Evolutionary conservation across 2,888 invertebrate genomes (phyloP).

Genomic region (Hydrotaea diabolus): DNA sequence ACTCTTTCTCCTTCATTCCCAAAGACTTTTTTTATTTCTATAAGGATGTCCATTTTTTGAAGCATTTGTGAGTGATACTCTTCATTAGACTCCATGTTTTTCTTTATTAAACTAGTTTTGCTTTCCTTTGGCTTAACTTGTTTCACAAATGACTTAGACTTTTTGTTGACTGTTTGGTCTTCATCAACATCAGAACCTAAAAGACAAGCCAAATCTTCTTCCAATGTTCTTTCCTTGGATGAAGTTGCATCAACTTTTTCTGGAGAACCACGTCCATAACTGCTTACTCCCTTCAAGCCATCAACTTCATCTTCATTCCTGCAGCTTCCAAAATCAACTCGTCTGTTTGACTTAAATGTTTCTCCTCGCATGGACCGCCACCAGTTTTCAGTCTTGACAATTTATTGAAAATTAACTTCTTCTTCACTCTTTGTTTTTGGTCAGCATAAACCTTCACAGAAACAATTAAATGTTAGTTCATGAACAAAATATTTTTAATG

Average conservation of each 20-base stretch:
- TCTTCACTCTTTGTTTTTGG: slow-evolving; percentile 36
- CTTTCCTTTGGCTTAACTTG: slow-evolving; percentile 5
- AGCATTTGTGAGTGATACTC: slow-evolving; percentile 33
- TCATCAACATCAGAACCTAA: slow-evolving; percentile 1
- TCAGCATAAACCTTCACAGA: slow-evolving; percentile 34
- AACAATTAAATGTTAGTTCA: slow-evolving; percentile 3
- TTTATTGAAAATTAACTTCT: slow-evolving; percentile 36
- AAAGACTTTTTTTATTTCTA: slow-evolving; percentile 22
- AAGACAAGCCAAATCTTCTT: background rate
- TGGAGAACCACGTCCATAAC: slow-evolving; percentile 23
- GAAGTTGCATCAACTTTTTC: slow-evolving; percentile 27
- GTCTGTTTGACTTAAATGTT: slow-evolving; percentile 31
- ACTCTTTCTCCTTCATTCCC: background rate
- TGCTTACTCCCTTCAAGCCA: slow-evolving; percentile 9
- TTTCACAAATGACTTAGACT: slow-evolving; percentile 14
- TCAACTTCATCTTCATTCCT: slow-evolving; percentile 17
- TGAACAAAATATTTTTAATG: background rate
- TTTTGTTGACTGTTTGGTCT: background rate
- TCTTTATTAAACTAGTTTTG: background rate
- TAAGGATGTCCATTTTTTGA: slow-evolving; percentile 37
- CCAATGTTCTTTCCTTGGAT: slow-evolving; percentile 3
- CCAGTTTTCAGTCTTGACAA: background rate
- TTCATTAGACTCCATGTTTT: slow-evolving; percentile 27
- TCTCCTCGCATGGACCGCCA: slow-evolving; percentile 30
- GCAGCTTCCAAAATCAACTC: slow-evolving; percentile 38